Evolutionary conservation across 2,888 invertebrate species (phyloP), one percentile per base, ranked within the genome.

Genomic region (Catocala nupta): DNA sequence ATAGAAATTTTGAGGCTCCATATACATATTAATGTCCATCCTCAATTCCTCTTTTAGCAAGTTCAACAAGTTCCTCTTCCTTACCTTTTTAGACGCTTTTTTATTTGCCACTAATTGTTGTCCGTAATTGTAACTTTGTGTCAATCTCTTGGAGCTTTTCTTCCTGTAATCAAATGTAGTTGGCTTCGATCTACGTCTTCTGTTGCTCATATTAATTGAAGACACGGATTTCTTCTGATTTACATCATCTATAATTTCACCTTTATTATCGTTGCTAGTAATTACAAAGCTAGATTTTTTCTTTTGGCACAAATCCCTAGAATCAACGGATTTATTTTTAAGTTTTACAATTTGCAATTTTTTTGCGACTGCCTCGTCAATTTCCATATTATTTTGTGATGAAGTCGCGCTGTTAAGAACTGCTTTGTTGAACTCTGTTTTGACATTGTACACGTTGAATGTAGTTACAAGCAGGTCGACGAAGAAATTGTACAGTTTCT

Each of bases 391-490:
- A 0, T 77, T 61, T 58, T 86, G 84, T 0, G 84, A 83, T 0
- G 71, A 71, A 4, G 63, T 66, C 0, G 6, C 13, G 1, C 65
- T 66, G 0, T 39, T 39, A 0, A 47, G 10, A 3, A 13, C 36
- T n/a, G 58, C 48, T 11, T 63, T 58, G 36, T 70, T 68, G 1
- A 59, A 65, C 1, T 81, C 73, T 0, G 77, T 57, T 49, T 83
- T 78, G 0, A 82, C 76, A 33, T 88, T 84, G 51, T 85, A 87
- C 1, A 82, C 83, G 55, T 75, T 85, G 0, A 90, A 82, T 0
- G 89, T 87, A 0, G 85, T 85, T 68, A 91, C 85, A 5, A 91
- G 51, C 8, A 91, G 55, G 72, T 92, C 88, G 0, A 90, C 86
- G 52, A 91, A 90, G 53, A 91, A 86, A 53, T 88, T 87, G 53